These are phyloP conservation scores for Leguminivora glycinivorella DNA, from an alignment of 1,140 invertebrate genomes.

Conservation along the genomic window DNA sequence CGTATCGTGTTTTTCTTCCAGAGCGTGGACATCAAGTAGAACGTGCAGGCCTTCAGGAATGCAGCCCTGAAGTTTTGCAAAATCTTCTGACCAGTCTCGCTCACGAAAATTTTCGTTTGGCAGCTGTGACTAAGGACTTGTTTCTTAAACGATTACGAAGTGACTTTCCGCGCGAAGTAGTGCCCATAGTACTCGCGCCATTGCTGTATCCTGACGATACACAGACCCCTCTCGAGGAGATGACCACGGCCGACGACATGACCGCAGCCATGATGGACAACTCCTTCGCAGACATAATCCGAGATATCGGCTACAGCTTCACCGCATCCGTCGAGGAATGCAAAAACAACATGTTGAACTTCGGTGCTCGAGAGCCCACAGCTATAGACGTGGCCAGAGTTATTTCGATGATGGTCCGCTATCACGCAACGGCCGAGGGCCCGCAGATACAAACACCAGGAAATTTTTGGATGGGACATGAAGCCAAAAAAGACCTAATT, in stretches of 20 bases:
- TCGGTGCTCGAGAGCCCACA: conserved; percentile 86
- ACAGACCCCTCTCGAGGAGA: conserved; percentile 83
- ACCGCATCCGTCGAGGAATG: conserved; percentile 94
- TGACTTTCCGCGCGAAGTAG: conserved; percentile 92
- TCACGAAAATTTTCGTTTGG: conserved; percentile 80
- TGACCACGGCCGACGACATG: conserved; percentile 78
- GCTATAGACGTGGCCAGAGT: conserved; percentile 91
- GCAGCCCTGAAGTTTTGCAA: conserved; percentile 92
- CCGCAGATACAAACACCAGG: conserved; percentile 83
- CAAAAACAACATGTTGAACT: conserved; percentile 87
- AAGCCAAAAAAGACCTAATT: conserved; percentile 73
- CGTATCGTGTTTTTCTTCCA: conserved; percentile 38
- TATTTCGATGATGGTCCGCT: conserved; percentile 92
- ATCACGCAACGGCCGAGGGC: conserved; percentile 85
- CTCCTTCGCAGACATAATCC: conserved; percentile 89
- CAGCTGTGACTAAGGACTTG: conserved; percentile 86
- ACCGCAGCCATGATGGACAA: conserved; percentile 84
- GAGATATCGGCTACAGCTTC: conserved; percentile 94
- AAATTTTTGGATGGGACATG: conserved; percentile 80
- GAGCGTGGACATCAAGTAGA: conserved; percentile 82
- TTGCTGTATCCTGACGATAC: conserved; percentile 89
- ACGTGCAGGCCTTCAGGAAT: conserved; percentile 92
- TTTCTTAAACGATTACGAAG: conserved; percentile 89
- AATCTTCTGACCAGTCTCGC: conserved; percentile 84
- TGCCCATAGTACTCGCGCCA: conserved; percentile 93